Evolutionary conservation across 2,888 invertebrate species (phyloP).

Genomic region (Biston stratarius): DNA sequence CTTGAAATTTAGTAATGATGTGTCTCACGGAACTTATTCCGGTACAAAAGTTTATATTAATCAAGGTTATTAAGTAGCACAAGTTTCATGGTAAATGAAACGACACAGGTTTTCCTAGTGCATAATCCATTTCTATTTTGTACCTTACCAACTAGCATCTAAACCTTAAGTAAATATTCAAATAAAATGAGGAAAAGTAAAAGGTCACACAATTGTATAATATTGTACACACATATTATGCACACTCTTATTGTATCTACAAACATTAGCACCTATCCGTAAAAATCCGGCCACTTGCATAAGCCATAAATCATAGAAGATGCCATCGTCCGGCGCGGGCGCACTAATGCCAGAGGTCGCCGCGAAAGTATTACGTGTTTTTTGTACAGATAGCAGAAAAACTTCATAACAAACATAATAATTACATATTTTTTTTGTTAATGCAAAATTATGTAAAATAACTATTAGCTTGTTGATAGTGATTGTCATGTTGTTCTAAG

Average conservation of each 20-base stretch:
- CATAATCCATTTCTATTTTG: too few relatives aligned
- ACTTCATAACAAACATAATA: not conserved
- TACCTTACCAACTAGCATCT: too few relatives aligned
- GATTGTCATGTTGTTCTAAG: too few relatives aligned
- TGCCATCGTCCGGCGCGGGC: slow-evolving; percentile 23
- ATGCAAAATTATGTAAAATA: too few relatives aligned
- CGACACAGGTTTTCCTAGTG: too few relatives aligned
- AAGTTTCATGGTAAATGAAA: too few relatives aligned
- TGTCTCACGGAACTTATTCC: too few relatives aligned
- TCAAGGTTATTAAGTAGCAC: too few relatives aligned
- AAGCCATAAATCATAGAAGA: slow-evolving; percentile 32
- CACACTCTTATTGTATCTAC: not conserved
- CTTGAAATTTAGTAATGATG: too few relatives aligned
- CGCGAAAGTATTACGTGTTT: slow-evolving; percentile 32
- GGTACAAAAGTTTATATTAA: too few relatives aligned
- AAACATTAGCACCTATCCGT: slow-evolving; percentile 27
- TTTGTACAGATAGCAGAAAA: slow-evolving; percentile 8
- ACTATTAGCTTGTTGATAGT: too few relatives aligned
- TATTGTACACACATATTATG: not conserved
- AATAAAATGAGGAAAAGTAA: not conserved
- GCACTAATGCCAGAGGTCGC: slow-evolving; percentile 30
- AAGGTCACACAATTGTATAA: slow-evolving; percentile 15
- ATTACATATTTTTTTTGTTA: too few relatives aligned
- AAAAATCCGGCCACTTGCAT: slow-evolving; percentile 31
- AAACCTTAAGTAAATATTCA: not conserved